phyloP scores from a whole-genome alignment of 2,888 invertebrate genomes.

The Abscondita cerata region DNA sequence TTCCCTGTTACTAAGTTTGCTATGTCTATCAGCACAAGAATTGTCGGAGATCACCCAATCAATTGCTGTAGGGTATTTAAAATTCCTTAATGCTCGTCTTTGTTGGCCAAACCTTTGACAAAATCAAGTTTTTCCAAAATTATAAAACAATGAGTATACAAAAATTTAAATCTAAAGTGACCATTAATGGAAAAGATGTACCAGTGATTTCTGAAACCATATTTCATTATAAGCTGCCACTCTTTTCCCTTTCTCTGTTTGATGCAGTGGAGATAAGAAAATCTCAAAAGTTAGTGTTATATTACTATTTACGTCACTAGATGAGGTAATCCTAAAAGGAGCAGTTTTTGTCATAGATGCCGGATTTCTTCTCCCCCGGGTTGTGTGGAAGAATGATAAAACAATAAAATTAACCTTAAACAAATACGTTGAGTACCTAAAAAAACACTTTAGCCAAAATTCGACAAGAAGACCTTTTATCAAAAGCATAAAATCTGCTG shows the following conservation, averaged over 20 bases:
- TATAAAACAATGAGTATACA: no score
- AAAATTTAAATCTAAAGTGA: no score
- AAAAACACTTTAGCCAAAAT: background rate
- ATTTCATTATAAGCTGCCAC: background rate
- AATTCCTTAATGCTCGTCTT: no score
- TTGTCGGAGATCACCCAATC: no score
- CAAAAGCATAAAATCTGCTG: background rate
- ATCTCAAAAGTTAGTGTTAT: background rate
- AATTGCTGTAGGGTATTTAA: no score
- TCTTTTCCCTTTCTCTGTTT: background rate
- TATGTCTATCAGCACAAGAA: no score
- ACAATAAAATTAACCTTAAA: background rate
- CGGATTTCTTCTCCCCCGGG: background rate
- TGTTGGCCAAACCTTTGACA: no score
- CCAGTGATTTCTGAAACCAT: background rate
- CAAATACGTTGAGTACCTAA: background rate
- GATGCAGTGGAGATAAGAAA: background rate
- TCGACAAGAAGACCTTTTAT: background rate
- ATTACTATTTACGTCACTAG: background rate
- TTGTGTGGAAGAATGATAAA: conserved; percentile 1
- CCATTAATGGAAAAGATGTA: background rate
- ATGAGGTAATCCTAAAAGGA: background rate
- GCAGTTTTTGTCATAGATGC: background rate
- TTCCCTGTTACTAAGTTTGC: no score
- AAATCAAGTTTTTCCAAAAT: no score